These are phyloP conservation scores for Sebastes vulpes DNA, from an alignment of 2,797 vertebrate species.

Conservation along the genomic window DNA sequence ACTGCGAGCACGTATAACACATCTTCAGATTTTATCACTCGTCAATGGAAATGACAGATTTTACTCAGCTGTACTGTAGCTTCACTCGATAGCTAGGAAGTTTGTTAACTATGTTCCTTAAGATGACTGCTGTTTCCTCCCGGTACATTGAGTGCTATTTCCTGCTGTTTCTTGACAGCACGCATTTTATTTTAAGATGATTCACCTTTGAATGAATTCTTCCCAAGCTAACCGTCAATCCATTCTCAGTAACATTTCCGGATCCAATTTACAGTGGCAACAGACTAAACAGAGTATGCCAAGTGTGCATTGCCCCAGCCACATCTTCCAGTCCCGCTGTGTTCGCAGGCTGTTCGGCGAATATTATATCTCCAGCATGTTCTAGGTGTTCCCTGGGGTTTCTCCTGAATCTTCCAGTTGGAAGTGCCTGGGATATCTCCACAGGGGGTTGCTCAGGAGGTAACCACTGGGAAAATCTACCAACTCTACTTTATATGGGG, in stretches of 20 bases:
- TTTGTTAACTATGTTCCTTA: background rate
- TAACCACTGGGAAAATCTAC: background rate
- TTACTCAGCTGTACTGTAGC: background rate
- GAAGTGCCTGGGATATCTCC: background rate
- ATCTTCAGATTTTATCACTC: background rate
- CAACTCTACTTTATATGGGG: background rate
- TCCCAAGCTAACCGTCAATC: background rate
- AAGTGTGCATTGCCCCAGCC: background rate
- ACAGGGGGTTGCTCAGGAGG: background rate
- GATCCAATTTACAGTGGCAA: background rate
- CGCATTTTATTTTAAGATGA: background rate
- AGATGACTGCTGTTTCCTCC: background rate
- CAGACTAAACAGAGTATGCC: background rate
- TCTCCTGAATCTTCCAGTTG: conserved; percentile 1
- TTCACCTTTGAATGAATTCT: background rate
- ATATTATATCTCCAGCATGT: conserved; percentile 1
- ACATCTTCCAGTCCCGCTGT: background rate
- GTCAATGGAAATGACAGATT: background rate
- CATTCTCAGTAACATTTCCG: background rate
- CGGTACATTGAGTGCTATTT: background rate
- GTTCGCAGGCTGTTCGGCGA: background rate
- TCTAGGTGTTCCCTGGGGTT: background rate
- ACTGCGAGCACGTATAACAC: background rate
- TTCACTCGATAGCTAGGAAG: background rate
- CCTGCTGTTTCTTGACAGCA: background rate